A percentile compares a stretch with the other conserved stretches of the same genome.
These are phyloP conservation scores for Epizoanthus stellaris DNA, from an alignment of 92 coral and sea anemone species.

Conservation along the genomic window DNA sequence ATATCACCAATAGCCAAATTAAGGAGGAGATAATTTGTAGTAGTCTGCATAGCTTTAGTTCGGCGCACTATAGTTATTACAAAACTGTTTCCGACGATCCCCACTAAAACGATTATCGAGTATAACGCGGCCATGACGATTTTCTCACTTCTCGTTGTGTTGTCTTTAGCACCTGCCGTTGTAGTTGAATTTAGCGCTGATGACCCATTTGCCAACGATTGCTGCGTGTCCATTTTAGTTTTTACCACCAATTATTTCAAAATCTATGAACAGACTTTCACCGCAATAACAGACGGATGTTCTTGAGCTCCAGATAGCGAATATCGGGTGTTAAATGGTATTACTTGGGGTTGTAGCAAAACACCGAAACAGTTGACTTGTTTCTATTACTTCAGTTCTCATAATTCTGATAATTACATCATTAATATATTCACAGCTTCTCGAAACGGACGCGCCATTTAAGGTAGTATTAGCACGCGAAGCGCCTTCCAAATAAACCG, in stretches of 20 bases:
- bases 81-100: slow-evolving; percentile 31
- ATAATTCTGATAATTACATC: background rate
- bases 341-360: background rate
- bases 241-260: background rate
- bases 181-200: background rate
- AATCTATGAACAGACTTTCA: too few species aligned
- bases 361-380: too few species aligned
- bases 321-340: background rate
- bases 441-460: background rate
- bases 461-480: background rate
- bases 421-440: background rate
- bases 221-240: background rate
- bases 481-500: background rate
- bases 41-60: slow-evolving; percentile 49
- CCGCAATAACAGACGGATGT: background rate
- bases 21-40: slow-evolving; percentile 44
- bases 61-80: slow-evolving; percentile 32
- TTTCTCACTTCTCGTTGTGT: background rate
- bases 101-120: slow-evolving; percentile 14
- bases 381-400: background rate
- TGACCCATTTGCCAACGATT: background rate
- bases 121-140: slow-evolving; percentile 32
- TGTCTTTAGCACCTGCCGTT: background rate
- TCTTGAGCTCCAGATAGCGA: background rate
- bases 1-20: slow-evolving; percentile 36